Evolutionary conservation across 2,797 vertebrate species (phyloP).

Genomic region (Poecilia wingei): DNA sequence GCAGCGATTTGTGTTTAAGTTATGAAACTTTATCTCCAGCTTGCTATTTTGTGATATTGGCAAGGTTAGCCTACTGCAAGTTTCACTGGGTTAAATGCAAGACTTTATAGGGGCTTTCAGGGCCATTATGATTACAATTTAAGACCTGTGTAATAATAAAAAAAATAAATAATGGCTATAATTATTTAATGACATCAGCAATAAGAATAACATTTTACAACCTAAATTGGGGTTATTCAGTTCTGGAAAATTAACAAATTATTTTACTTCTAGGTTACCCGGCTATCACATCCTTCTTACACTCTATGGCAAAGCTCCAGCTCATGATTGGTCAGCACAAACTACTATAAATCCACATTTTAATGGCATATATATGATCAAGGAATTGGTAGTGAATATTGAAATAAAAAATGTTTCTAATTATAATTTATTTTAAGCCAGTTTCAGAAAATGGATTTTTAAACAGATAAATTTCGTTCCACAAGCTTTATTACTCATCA

Average conservation of each 20-base stretch:
- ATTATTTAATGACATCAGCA: not conserved
- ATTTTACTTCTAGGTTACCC: not conserved
- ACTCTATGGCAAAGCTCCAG: not conserved
- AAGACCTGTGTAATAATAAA: not conserved
- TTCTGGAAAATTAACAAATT: not conserved
- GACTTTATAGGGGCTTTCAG: not conserved
- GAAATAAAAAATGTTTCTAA: not conserved
- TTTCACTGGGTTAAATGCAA: not conserved
- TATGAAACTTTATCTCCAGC: not conserved
- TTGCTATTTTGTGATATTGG: not conserved
- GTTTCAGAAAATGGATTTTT: not conserved
- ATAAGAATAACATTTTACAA: not conserved
- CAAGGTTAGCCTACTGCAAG: not conserved
- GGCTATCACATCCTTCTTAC: not conserved
- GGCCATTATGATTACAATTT: not conserved
- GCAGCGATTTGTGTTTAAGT: not conserved
- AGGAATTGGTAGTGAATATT: not conserved
- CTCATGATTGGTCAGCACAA: not conserved
- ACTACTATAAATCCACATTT: not conserved
- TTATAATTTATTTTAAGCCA: not conserved
- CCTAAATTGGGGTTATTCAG: not conserved
- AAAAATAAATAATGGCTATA: not conserved
- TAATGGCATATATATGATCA: not conserved
- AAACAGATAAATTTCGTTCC: not conserved
- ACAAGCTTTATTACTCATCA: not conserved